These are phyloP conservation scores for Trachops cirrhosus DNA, from an alignment of 2,797 vertebrate species.

Conservation along the genomic window DNA sequence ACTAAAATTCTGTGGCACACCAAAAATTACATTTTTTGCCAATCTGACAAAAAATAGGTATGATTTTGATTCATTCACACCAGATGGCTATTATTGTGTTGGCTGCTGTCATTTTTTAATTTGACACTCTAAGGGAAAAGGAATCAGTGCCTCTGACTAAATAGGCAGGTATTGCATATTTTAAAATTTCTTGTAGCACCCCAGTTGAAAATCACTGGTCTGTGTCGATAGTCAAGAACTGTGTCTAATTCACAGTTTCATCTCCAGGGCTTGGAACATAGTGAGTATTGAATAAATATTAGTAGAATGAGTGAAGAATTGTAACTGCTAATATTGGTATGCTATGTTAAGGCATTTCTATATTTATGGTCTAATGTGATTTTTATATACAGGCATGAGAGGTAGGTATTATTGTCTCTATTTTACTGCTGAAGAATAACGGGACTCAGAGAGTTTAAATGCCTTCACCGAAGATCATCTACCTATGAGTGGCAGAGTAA, in stretches of 20 bases:
- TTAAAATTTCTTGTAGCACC: background rate
- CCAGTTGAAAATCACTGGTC: background rate
- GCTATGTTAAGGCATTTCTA: background rate
- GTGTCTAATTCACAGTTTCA: background rate
- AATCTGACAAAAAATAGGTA: background rate
- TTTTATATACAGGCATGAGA: background rate
- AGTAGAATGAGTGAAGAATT: background rate
- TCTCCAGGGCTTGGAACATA: background rate
- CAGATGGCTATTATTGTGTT: background rate
- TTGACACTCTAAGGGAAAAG: background rate
- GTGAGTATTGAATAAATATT: slow-evolving; percentile 2
- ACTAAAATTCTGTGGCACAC: background rate
- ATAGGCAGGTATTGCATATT: background rate
- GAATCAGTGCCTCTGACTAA: background rate
- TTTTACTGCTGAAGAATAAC: slow-evolving; percentile 18
- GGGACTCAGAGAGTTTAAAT: background rate
- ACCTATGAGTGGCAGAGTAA: background rate
- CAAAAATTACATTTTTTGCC: background rate
- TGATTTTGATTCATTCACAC: background rate
- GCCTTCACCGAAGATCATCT: background rate
- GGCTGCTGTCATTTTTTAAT: background rate
- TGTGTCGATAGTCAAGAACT: background rate
- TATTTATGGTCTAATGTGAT: background rate
- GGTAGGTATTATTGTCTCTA: background rate
- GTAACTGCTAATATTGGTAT: background rate